These are phyloP conservation scores for Nanorana parkeri DNA, from an alignment of 2,113 vertebrate genomes.

Conservation along the genomic window DNA sequence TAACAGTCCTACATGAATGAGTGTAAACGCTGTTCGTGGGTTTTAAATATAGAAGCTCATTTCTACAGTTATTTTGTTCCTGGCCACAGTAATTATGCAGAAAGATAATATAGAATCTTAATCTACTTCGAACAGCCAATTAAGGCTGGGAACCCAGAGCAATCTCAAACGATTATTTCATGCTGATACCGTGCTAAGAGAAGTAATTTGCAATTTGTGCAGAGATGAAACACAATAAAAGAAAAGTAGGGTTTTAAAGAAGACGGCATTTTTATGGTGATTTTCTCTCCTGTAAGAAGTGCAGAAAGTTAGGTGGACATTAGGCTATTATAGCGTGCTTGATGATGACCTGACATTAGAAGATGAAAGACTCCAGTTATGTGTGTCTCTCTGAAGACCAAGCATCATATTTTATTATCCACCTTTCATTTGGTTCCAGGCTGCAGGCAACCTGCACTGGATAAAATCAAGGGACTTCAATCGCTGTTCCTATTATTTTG, in stretches of 20 bases:
- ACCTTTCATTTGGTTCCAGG: too few species aligned
- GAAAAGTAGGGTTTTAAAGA: constrained; percentile 30
- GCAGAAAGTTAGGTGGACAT: constrained; percentile 27
- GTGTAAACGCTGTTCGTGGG: constrained; percentile 40
- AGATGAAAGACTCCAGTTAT: constrained; percentile 30
- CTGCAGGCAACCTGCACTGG: too few species aligned
- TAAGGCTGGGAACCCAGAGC: constrained; percentile 56
- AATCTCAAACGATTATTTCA: constrained; percentile 57
- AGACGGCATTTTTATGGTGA: constrained; percentile 1
- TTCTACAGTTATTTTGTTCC: constrained; percentile 54
- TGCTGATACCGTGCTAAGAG: constrained; percentile 53
- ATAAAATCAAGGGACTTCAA: background rate
- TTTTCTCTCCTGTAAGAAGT: constrained; percentile 35
- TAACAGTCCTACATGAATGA: constrained; percentile 42
- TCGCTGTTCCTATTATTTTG: background rate
- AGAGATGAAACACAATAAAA: constrained; percentile 53
- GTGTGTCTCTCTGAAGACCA: background rate
- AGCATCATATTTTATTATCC: background rate
- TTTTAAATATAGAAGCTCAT: constrained; percentile 56
- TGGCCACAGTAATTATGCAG: constrained; percentile 53
- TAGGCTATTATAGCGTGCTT: constrained; percentile 13
- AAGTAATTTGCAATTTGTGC: constrained; percentile 54
- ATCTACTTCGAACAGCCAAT: constrained; percentile 57
- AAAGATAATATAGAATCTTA: constrained; percentile 58
- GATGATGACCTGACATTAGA: constrained; percentile 38